These are phyloP conservation scores for Calliphora vicina DNA, from an alignment of 1,140 invertebrate species.

Conservation along the genomic window DNA sequence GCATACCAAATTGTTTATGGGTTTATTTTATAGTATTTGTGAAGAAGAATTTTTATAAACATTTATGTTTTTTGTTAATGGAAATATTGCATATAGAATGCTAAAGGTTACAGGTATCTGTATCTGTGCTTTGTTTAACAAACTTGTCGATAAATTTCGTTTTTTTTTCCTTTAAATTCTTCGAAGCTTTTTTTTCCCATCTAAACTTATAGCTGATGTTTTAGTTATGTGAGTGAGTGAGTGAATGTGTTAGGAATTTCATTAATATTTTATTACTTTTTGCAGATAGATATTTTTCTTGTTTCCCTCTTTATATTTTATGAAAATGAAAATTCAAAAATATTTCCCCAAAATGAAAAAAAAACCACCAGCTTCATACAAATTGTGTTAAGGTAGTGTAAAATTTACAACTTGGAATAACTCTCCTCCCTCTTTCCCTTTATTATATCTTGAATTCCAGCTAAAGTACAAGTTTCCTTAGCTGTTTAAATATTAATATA, in stretches of 20 bases:
- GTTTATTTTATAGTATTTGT: no score
- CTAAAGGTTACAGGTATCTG: no score
- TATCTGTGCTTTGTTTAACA: no score
- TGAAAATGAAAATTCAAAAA: not conserved
- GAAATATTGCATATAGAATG: no score
- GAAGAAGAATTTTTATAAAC: no score
- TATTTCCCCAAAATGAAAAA: not conserved
- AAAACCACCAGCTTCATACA: not conserved
- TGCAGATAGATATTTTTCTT: not conserved
- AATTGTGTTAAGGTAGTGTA: not conserved
- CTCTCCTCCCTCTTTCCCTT: not conserved
- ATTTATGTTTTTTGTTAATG: no score
- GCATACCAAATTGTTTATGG: no score
- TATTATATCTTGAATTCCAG: no score
- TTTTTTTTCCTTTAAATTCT: no score
- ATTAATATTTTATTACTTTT: slow-evolving; percentile 63
- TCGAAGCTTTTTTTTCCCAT: not conserved
- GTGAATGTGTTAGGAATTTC: slow-evolving; percentile 60
- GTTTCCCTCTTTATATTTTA: not conserved
- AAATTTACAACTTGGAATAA: not conserved
- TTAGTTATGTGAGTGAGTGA: not conserved
- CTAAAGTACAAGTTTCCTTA: not conserved
- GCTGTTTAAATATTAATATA: slow-evolving; percentile 50
- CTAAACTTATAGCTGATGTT: not conserved
- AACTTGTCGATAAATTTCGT: no score